Evolutionary conservation across 2,797 vertebrate species (phyloP), one percentile per base, ranked within the genome.

Genomic region (Galaxias olidus): DNA sequence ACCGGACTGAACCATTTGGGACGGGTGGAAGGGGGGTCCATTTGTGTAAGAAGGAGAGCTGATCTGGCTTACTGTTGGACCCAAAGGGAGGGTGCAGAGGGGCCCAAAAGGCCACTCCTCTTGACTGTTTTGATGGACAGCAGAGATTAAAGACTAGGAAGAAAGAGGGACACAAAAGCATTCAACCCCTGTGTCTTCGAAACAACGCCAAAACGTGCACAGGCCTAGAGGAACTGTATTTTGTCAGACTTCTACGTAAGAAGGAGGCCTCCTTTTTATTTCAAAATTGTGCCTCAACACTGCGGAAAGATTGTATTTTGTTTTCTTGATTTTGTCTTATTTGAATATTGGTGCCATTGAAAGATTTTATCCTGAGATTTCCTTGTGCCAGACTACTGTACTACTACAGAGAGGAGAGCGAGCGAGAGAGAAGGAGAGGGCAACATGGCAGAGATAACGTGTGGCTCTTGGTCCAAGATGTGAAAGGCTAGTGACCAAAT

Each of bases 351-450:
- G 81, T 59, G 71, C 67, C 65, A 76, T 80, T 82, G 63, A 69
- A 30, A 72, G 73, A 83, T 56, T 80, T 70, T 68, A 71, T 78
- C 63, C 46, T 9, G 44, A 78, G 70, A 86, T 48, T 19, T 82
- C 17, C 60, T 75, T 53, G 83, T 88, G 88, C 85, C 79, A 85
- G 88, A 88, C 87, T 88, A 87, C 89, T 90, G 84, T 65, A 81
- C 58, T 51, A 63, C 73, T 78, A 67, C 61, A 69, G 67, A 74
- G 72, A 63, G 6, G 30, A 30, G 30, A 30, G 30, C 30, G 6
- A 30, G 54, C 30, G 6, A 30, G 54, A 73, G 54, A 62, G 41
- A 43, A 53, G 59, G 62, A 70, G 71, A 55, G 78, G 66, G 72
- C 75, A 68, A 57, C 46, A 48, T 14, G 18, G n/a, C 56, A 19